Percentiles rank a stretch among this genome's conserved stretches.
Evolutionary conservation across 2,113 vertebrate species (phyloP).

Genomic region (Morone chrysops): DNA sequence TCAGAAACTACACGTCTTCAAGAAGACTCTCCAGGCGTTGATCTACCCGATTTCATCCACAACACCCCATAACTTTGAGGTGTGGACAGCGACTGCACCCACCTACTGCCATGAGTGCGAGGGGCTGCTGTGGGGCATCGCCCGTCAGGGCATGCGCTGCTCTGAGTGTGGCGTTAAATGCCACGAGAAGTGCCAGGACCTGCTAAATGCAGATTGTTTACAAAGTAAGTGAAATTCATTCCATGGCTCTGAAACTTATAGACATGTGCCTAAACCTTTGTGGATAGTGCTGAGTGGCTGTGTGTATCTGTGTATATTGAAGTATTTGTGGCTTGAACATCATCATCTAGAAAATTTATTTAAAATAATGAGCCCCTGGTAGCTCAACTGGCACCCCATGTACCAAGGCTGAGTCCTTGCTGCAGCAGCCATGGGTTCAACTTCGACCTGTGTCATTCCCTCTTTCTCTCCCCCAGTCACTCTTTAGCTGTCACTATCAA

Average conservation of each 20-base stretch:
- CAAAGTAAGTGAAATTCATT: slow-evolving; percentile 86
- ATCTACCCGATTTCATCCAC: slow-evolving; percentile 99
- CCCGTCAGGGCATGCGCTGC: slow-evolving; percentile 97
- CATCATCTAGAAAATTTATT: not conserved
- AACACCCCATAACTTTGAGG: slow-evolving; percentile 97
- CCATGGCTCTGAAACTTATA: not conserved
- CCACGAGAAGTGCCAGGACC: slow-evolving; percentile 98
- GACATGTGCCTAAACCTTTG: not conserved
- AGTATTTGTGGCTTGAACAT: not conserved
- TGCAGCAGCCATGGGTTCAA: no score
- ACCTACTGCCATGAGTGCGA: slow-evolving; percentile 99
- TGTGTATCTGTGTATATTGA: not conserved
- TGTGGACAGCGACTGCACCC: slow-evolving; percentile 97
- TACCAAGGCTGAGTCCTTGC: no score
- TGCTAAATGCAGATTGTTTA: slow-evolving; percentile 97
- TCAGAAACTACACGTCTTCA: slow-evolving; percentile 97
- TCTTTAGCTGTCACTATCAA: no score
- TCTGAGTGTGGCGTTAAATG: slow-evolving; percentile 97
- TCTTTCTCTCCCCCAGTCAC: no score
- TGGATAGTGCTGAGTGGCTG: not conserved
- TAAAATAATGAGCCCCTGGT: not conserved
- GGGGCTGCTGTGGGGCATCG: slow-evolving; percentile 97
- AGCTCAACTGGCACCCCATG: no score
- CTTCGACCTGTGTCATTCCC: no score
- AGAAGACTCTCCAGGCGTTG: slow-evolving; percentile 96